phyloP scores from a whole-genome alignment of 2,113 vertebrate species.

The Morone chrysops region DNA sequence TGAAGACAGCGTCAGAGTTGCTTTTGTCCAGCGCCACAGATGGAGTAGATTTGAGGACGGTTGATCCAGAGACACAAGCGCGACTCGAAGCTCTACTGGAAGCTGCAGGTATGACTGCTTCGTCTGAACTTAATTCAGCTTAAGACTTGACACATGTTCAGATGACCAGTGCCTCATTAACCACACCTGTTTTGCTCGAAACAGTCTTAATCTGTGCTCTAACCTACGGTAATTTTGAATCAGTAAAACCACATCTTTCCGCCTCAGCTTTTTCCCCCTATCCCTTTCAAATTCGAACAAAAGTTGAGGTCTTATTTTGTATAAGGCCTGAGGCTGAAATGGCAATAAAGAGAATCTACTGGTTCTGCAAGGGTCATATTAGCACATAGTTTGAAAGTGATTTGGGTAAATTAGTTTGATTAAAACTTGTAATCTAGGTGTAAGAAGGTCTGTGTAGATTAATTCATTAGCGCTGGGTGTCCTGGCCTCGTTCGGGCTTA shows the following conservation, averaged over 20 bases:
- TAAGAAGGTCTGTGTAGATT: constrained; percentile 70
- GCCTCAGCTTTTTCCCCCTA: neutral
- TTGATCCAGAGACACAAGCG: constrained; percentile 98
- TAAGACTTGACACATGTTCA: constrained; percentile 27
- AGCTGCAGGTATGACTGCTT: constrained; percentile 91
- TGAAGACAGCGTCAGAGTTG: constrained; percentile 98
- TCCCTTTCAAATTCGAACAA: constrained; percentile 15
- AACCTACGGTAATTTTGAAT: constrained; percentile 15
- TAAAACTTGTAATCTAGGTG: constrained; percentile 62
- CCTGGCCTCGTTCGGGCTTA: constrained; percentile 75
- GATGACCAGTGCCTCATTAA: constrained; percentile 6
- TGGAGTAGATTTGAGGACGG: constrained; percentile 95
- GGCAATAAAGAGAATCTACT: constrained; percentile 2
- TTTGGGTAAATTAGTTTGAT: constrained; percentile 64
- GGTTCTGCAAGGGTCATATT: constrained; percentile 41
- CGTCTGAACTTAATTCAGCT: constrained; percentile 14
- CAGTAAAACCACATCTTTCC: constrained; percentile 27
- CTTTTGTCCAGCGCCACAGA: constrained; percentile 96
- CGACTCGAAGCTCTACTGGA: constrained; percentile 96
- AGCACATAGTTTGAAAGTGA: constrained; percentile 50
- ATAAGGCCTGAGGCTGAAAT: constrained; percentile 10
- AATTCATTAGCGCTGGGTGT: constrained; percentile 73
- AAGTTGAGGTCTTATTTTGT: constrained; percentile 8
- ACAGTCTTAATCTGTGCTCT: constrained; percentile 20
- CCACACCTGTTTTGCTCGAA: constrained; percentile 20